Conservation (phyloP, 2,113 vertebrate genomes). For the Elephantulus edwardii region DNA sequence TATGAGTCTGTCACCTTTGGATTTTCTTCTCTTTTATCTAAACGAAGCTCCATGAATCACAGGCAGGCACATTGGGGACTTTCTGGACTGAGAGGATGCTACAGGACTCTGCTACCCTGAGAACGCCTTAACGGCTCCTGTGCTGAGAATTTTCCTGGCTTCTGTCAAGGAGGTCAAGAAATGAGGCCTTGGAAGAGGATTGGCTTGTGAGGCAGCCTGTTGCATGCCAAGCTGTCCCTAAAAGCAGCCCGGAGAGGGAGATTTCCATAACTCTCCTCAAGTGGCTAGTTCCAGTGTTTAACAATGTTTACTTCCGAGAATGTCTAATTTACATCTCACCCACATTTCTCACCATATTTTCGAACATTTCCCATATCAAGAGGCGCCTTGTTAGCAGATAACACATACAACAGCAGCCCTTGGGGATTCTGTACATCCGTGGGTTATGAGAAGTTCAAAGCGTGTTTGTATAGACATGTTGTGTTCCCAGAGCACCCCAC, state of each 20-base stretch:
- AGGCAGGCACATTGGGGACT: background rate
- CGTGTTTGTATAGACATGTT: background rate
- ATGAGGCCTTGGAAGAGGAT: background rate
- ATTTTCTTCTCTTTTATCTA: background rate
- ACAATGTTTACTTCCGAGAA: constrained; percentile 6
- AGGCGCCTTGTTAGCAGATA: background rate
- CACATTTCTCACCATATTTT: constrained; percentile 8
- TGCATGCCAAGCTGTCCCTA: background rate
- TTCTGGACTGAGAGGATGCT: background rate
- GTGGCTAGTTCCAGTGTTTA: constrained; percentile 25
- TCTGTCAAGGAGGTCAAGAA: background rate
- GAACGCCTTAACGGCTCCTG: background rate
- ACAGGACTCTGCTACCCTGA: background rate
- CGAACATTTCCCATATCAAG: constrained; percentile 11
- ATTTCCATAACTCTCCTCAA: background rate
- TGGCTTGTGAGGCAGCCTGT: background rate
- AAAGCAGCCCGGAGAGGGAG: background rate
- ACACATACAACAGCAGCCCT: background rate
- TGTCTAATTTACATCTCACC: constrained; percentile 7
- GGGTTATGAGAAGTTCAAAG: background rate
- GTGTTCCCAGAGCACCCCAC: background rate
- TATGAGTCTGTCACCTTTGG: background rate
- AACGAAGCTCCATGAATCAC: background rate
- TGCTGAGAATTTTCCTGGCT: constrained; percentile 29
- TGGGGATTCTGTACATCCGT: background rate